phyloP scores from a whole-genome alignment of 2,113 vertebrate genomes.

The Psittacula cyanocephala region DNA sequence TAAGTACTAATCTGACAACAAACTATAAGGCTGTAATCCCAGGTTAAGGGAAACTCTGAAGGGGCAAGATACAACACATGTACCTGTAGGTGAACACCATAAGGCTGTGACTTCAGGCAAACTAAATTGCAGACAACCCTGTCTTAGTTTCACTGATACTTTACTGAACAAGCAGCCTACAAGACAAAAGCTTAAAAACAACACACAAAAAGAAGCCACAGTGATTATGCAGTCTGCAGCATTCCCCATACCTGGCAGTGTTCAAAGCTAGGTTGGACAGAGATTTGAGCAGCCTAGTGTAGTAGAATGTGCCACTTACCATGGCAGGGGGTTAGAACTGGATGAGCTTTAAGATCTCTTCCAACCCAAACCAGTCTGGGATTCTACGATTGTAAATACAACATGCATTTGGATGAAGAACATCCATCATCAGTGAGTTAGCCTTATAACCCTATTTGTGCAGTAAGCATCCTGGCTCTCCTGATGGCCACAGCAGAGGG shows the following conservation, averaged over 20 bases:
- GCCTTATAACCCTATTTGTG: neutral
- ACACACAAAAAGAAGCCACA: neutral
- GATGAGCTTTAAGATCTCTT: neutral
- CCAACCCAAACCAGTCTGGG: neutral
- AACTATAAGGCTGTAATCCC: neutral
- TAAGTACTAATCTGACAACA: neutral
- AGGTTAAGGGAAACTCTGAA: neutral
- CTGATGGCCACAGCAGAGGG: neutral
- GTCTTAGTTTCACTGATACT: neutral
- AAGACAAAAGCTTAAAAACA: neutral
- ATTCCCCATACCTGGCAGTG: neutral
- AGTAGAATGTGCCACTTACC: neutral
- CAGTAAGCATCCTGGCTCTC: neutral
- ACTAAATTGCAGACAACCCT: neutral
- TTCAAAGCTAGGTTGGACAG: neutral
- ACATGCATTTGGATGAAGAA: neutral
- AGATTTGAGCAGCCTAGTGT: neutral
- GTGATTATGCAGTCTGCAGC: neutral
- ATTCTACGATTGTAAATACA: neutral
- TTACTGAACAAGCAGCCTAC: neutral
- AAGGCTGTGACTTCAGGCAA: constrained; percentile 43
- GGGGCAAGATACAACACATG: neutral
- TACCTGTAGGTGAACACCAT: neutral
- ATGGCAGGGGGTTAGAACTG: neutral
- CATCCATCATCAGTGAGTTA: neutral